Base-by-base conservation (phyloP, 1,140 invertebrate species). In the Vanessa tameamea region DNA sequence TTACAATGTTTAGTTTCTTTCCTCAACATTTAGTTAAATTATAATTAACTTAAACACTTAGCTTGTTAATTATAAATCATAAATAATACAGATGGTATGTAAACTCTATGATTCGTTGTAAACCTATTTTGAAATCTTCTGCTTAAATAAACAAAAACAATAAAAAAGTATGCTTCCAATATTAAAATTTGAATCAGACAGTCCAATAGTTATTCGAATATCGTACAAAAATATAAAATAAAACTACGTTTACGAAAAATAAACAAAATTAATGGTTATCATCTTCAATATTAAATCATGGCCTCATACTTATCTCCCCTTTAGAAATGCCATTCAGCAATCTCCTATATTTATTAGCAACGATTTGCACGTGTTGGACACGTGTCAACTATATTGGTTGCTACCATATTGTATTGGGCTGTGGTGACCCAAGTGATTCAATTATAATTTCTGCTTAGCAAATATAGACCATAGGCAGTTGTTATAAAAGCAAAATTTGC, bases 351-450 rank as follows among this genome's bases (percentile, higher is more conserved):
- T 82, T 77, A 78, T 80, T 72, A 76, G 72, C 50, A 68, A 26
- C 31, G 61, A 72, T 75, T 69, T 47, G 77, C 82, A 84, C 82
- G 82, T 84, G 82, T 66, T 73, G 15, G 31, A 66, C 82, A 84
- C 82, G 82, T 84, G 82, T 70, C 71, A 73, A 75, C 71, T 78
- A 73, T 81, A 81, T 82, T 84, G 77, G 79, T 73, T 55, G 47
- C 75, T 75, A 63, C 55, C 63, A 74, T 67, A 75, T 78, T 67
- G 57, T 57, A 76, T 57, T 73, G 55, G 63, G 57, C 13, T 55
- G 57, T 61, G 57, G 16, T 37, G 57, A 61, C 23, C 57, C 26
- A 61, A 57, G 23, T 15, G 64, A 66, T 57, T 57, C 53, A 12
- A 57, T 66, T 48, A 66, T 51, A 26, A 66, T 66, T 23, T 26